phyloP scores from a whole-genome alignment of 2,113 vertebrate genomes.

The Rynchops niger region DNA sequence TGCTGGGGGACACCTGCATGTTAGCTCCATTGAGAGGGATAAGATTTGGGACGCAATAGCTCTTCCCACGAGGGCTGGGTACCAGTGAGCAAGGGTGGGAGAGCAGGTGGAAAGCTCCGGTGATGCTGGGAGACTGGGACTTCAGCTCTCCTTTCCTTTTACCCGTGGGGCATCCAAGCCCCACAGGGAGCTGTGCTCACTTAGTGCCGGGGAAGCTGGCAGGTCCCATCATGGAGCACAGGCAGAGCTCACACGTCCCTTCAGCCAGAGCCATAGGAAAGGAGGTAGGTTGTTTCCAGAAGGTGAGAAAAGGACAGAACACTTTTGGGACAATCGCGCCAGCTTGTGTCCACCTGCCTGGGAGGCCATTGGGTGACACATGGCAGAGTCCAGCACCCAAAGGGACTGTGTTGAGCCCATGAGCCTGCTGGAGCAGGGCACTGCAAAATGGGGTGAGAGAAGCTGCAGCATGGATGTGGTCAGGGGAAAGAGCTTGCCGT shows the following conservation, averaged over 20 bases:
- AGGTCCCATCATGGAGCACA: background rate
- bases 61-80: background rate
- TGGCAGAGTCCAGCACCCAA: background rate
- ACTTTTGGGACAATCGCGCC: background rate
- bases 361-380: no score
- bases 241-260: background rate
- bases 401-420: background rate
- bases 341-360: background rate
- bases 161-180: no score
- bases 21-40: background rate
- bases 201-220: background rate
- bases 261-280: background rate
- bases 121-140: accelerated
- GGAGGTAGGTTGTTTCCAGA: background rate
- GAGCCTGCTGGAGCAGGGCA: background rate
- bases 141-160: background rate
- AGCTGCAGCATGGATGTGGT: background rate
- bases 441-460: background rate
- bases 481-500: background rate
- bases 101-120: background rate
- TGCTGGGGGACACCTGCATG: background rate
- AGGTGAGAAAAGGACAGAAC: background rate
- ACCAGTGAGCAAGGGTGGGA: accelerated
- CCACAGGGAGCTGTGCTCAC: background rate
- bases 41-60: background rate